Conservation (phyloP, 2,113 vertebrate genomes). For the Noctilio leporinus region DNA sequence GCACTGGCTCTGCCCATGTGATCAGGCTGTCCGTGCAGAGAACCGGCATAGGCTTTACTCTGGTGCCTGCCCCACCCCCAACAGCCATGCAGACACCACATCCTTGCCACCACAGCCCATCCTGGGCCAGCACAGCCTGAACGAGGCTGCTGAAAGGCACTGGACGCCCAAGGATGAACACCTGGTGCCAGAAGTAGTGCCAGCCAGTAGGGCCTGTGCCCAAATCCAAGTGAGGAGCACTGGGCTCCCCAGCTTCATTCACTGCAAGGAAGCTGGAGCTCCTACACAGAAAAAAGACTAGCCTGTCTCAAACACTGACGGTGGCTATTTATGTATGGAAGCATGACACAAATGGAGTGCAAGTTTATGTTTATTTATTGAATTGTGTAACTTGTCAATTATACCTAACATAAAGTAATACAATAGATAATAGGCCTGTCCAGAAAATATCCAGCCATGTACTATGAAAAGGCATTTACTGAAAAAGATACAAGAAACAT, state of each 20-base stretch:
- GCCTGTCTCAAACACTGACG: background rate
- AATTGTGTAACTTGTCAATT: fast-evolving
- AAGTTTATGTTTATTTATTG: too few relatives aligned
- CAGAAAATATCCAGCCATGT: too few relatives aligned
- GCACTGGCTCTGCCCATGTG: background rate
- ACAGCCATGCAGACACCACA: slow-evolving; percentile 8
- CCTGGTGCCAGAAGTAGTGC: slow-evolving; percentile 54
- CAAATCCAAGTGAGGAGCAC: slow-evolving; percentile 71
- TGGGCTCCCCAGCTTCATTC: slow-evolving; percentile 67
- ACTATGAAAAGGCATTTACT: too few relatives aligned
- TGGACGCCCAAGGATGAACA: background rate
- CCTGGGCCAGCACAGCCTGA: slow-evolving; percentile 61
- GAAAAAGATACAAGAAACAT: too few relatives aligned
- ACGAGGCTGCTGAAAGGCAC: slow-evolving; percentile 71
- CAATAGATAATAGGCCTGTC: too few relatives aligned
- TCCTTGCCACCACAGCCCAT: slow-evolving; percentile 44
- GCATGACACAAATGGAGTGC: background rate
- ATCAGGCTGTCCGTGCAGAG: background rate
- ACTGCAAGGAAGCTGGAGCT: slow-evolving; percentile 41
- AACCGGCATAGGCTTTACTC: background rate
- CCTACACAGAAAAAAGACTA: background rate
- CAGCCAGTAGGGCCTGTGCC: slow-evolving; percentile 70
- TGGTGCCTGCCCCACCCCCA: background rate
- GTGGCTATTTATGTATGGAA: too few relatives aligned
- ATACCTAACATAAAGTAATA: too few relatives aligned